A percentile compares a stretch with the other conserved stretches of the same genome.
Evolutionary conservation across 2,113 vertebrate genomes (phyloP).

Genomic region (Prionailurus viverrinus): DNA sequence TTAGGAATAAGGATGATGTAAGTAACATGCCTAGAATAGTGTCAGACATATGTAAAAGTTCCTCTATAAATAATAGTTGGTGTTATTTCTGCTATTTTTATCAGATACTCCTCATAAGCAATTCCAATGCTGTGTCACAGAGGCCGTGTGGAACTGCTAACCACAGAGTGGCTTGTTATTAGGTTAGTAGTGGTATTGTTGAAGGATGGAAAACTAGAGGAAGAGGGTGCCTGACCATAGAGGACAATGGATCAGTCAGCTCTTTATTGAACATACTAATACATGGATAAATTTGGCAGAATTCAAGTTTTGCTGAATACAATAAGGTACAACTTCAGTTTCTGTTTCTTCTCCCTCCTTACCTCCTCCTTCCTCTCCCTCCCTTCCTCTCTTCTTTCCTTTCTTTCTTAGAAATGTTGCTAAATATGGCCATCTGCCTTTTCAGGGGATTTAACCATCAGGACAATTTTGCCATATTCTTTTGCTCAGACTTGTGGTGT

Average conservation of each 20-base stretch:
- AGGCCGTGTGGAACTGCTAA: neutral
- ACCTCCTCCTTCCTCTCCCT: neutral
- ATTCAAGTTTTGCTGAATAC: constrained; percentile 9
- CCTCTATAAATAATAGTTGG: neutral
- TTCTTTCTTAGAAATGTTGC: neutral
- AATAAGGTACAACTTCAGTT: neutral
- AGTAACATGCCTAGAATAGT: neutral
- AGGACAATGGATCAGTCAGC: neutral
- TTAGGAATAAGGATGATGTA: neutral
- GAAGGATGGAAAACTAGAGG: neutral
- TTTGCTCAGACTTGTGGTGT: neutral
- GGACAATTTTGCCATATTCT: neutral
- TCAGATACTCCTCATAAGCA: neutral
- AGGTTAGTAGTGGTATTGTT: neutral
- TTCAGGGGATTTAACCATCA: neutral
- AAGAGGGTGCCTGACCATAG: neutral
- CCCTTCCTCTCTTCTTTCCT: neutral
- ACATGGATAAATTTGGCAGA: neutral
- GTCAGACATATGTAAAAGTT: neutral
- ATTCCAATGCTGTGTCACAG: neutral
- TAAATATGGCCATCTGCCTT: neutral
- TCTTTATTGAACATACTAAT: neutral
- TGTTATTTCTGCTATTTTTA: neutral
- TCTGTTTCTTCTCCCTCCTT: neutral
- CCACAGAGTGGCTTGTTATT: neutral